Evolutionary conservation across 2,797 vertebrate species (phyloP).

Genomic region (Antennarius maculatus): DNA sequence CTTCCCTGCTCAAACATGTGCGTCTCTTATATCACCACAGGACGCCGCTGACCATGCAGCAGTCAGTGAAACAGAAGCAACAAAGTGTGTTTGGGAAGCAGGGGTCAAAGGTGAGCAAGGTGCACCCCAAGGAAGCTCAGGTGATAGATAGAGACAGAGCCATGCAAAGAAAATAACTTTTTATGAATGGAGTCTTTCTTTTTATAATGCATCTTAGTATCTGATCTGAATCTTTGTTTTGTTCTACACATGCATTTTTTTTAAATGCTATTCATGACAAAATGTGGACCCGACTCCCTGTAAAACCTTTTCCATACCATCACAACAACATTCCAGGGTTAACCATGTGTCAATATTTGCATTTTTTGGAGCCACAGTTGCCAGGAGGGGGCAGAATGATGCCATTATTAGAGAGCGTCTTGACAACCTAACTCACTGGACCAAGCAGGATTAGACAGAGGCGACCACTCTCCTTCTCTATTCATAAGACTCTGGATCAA

Average conservation of each 20-base stretch:
- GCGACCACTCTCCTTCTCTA: conserved; percentile 36
- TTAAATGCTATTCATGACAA: not conserved
- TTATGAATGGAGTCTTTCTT: no score
- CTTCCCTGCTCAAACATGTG: no score
- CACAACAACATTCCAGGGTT: conserved; percentile 43
- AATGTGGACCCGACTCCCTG: not conserved
- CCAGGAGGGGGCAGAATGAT: conserved; percentile 75
- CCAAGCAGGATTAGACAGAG: conserved; percentile 65
- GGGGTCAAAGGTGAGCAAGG: no score
- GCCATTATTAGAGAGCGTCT: conserved; percentile 31
- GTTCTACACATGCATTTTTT: not conserved
- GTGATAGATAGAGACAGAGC: no score
- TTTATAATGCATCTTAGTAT: no score
- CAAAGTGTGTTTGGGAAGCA: no score
- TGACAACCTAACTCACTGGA: conserved; percentile 71
- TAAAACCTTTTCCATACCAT: conserved; percentile 6
- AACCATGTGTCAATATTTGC: conserved; percentile 36
- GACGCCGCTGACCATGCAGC: no score
- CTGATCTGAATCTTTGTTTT: not conserved
- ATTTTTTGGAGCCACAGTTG: not conserved
- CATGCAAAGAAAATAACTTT: no score
- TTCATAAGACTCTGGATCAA: conserved; percentile 39
- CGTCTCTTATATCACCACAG: no score
- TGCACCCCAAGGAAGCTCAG: no score
- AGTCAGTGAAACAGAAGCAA: no score